Base-by-base conservation (phyloP, 2,113 vertebrate genomes). In the Thymallus thymallus region DNA sequence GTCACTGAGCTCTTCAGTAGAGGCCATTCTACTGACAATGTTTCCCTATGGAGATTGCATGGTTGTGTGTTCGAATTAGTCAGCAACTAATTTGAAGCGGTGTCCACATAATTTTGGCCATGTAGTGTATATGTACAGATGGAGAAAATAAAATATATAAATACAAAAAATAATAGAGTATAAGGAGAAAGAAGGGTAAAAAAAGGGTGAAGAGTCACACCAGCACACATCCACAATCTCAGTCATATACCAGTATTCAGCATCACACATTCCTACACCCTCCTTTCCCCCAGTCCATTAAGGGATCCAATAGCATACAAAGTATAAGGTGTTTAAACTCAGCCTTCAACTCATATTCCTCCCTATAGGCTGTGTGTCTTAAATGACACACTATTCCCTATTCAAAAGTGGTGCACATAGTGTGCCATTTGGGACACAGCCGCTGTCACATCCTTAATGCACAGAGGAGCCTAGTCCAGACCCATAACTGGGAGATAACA, bases 371-470 rank as follows among this genome's bases (percentile, higher is more conserved):
- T 10, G 41, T 2, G 2, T 41, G 35, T 41, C 35, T 9, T 41
- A 41, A 41, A 41, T 10, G 2, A 41, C 35, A 41, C 9, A 7
- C 9, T 26, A 26, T 26, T 26, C 41, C 5, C 41, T 51, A 18
- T 13, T 51, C 48, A 51, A 51, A 51, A 1, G 48, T 51, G 16
- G 16, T 13, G 13, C 16, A 13, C 16, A 4, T 51, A 51, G 48
- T 4, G 16, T 51, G 48, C 48, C 48, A 51, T 51, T 51, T 51
- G 2, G 48, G 4, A 51, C 12, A 51, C 65, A 68, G 71, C 66
- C 48, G n/a, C 79, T 73, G 76, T 85, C 86, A 85, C 68, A n/a
- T 78, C 73, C 76, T 60, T 76, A 71, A 88, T 84, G 76, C 84
- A 76, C 18, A 30, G 78, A 87, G 78, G 81, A 77, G 3, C 51